Base-by-base conservation (phyloP, 2,888 invertebrate genomes). In the Caenorhabditis drosophilae region DNA sequence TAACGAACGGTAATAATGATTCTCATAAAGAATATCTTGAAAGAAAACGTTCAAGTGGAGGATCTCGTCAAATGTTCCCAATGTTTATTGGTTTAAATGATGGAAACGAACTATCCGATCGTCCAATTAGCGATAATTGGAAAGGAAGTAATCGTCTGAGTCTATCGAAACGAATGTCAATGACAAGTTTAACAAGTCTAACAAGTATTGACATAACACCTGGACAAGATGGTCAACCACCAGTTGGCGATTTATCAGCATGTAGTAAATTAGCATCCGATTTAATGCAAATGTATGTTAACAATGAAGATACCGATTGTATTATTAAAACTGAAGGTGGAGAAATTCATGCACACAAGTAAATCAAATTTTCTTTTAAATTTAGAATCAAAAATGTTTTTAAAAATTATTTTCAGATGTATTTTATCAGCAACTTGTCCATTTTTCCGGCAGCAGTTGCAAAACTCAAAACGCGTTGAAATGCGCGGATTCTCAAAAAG, bases 341-440 rank as follows among this genome's bases (percentile, higher is more conserved):
- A 48, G 88, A 90, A 49, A 89, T 94, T 48, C 90, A 90, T 83
- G 93, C 93, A 1, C 93, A 93, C 84, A 92, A 92, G 85, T 84
- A 63, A 69, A 92, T 85, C 84, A 64, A 67, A 4, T 7, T 63
- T 55, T 6, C 46, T 2, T 16, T 26, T 26, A 4, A n/a, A n/a
- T n/a, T n/a, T n/a, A n/a, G n/a, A n/a, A n/a, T n/a, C n/a, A n/a
- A n/a, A n/a, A n/a, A n/a, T n/a, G n/a, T n/a, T n/a, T n/a, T n/a
- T n/a, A n/a, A 42, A 11, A 16, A 1, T 9, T 47, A 36, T 16
- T 40, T 71, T 22, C 58, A 85, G 85, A 56, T 93, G 93, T 84
- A 92, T 95, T 79, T 86, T 95, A 64, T 90, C 92, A 50, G 92
- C 93, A 15, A 83, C 94, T 53, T 94, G 93, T 83, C 92, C 91